These are phyloP conservation scores for Hipparchia sbordonii DNA, from an alignment of 2,888 invertebrate genomes.

Conservation along the genomic window DNA sequence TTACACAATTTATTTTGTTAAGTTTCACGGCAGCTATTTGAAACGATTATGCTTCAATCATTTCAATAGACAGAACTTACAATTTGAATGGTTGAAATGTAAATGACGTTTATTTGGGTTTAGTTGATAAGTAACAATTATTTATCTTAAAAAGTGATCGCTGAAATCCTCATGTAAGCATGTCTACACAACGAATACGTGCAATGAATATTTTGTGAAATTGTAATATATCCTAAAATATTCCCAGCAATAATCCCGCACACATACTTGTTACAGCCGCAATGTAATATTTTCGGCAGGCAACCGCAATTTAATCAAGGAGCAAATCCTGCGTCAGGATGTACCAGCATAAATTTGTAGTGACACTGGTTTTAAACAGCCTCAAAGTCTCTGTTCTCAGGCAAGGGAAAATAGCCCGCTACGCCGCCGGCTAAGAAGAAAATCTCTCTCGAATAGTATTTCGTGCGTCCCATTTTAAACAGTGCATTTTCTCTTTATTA, in stretches of 20 bases:
- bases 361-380: constrained; percentile 32
- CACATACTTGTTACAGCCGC: constrained; percentile 15
- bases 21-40: background rate
- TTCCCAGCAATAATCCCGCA: background rate
- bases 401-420: constrained; percentile 30
- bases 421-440: constrained; percentile 25
- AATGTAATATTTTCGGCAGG: constrained; percentile 13
- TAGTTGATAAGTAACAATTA: background rate
- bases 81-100: background rate
- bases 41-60: background rate
- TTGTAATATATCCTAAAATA: constrained; percentile 1
- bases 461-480: constrained; percentile 32
- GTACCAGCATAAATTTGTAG: constrained; percentile 29
- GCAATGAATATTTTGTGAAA: background rate
- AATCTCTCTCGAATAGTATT: constrained; percentile 26
- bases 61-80: background rate
- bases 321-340: constrained; percentile 21
- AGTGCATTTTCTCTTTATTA: constrained; percentile 41
- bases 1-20: constrained; percentile 6
- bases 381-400: constrained; percentile 24
- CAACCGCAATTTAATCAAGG: constrained; percentile 31
- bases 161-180: background rate
- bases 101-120: background rate
- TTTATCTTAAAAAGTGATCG: background rate
- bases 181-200: background rate